Conservation (phyloP, 2,797 vertebrate genomes). For the Peromyscus nudipes region DNA sequence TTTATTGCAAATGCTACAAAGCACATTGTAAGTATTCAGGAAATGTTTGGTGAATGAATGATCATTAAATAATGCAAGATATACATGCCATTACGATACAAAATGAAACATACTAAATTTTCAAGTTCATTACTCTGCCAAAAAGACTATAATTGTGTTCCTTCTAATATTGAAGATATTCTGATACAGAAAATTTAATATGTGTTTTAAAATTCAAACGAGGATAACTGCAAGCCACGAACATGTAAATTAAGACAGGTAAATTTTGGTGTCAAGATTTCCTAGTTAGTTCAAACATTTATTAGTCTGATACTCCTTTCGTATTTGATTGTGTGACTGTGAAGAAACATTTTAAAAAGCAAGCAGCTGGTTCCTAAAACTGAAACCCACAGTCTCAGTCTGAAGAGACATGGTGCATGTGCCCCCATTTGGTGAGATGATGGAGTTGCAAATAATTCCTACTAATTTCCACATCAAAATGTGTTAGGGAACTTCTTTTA, state of each 20-base stretch:
- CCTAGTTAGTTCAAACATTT: background rate
- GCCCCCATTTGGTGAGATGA: slow-evolving; percentile 78
- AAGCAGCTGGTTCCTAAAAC: background rate
- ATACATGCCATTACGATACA: background rate
- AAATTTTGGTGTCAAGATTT: background rate
- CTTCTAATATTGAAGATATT: background rate
- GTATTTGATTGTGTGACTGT: background rate
- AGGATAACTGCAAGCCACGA: background rate
- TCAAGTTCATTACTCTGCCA: background rate
- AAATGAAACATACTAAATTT: background rate
- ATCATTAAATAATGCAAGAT: background rate
- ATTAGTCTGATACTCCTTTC: background rate
- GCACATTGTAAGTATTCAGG: background rate
- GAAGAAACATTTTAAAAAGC: background rate
- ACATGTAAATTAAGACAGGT: background rate
- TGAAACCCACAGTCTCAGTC: background rate
- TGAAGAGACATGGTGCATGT: slow-evolving; percentile 58
- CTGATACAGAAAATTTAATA: background rate
- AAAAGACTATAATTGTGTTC: background rate
- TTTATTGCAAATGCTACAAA: background rate
- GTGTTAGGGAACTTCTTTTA: background rate
- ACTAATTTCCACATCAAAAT: slow-evolving; percentile 45
- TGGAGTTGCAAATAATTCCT: slow-evolving; percentile 73
- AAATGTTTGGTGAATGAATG: background rate
- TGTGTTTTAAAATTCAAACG: background rate